A percentile compares a stretch with the other conserved stretches of the same genome.
These are phyloP conservation scores for Xyrauchen texanus DNA, from an alignment of 2,113 vertebrate species.

Conservation along the genomic window DNA sequence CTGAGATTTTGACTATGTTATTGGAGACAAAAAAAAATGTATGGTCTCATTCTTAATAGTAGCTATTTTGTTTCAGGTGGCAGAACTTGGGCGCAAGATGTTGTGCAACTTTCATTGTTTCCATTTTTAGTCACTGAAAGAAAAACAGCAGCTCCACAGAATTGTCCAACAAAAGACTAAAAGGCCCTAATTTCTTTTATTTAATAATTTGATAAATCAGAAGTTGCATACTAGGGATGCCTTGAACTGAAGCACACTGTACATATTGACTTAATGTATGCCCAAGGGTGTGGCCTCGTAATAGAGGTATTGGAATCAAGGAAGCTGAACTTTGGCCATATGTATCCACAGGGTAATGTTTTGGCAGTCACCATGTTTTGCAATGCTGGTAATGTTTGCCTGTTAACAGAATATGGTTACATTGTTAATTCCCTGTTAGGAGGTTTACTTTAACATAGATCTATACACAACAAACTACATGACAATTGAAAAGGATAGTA, in stretches of 20 bases:
- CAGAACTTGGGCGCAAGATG: conserved; percentile 4
- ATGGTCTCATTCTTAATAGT: conserved; percentile 7
- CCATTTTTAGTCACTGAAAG: conserved; percentile 37
- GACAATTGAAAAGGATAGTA: not conserved
- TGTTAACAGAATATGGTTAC: not conserved
- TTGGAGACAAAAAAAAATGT: not conserved
- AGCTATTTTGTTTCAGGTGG: conserved; percentile 13
- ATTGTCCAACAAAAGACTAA: not conserved
- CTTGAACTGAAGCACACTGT: not conserved
- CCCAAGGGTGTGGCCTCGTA: not conserved
- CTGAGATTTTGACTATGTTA: not conserved
- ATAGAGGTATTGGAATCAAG: not conserved
- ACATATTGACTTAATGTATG: not conserved
- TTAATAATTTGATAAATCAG: not conserved
- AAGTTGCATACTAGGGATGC: too few species aligned
- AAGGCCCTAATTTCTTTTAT: not conserved
- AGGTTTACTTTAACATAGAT: not conserved
- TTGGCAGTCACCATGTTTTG: not conserved
- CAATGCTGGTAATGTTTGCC: conserved; percentile 20
- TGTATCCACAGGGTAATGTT: not conserved
- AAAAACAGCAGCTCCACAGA: conserved; percentile 40
- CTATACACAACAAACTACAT: too few species aligned
- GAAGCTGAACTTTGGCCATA: not conserved
- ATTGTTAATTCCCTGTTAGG: not conserved
- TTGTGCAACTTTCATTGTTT: conserved; percentile 39